Percentiles rank a stretch among this genome's conserved stretches.
Conservation (phyloP, 2,797 vertebrate species). For the Pelodytes ibericus region DNA sequence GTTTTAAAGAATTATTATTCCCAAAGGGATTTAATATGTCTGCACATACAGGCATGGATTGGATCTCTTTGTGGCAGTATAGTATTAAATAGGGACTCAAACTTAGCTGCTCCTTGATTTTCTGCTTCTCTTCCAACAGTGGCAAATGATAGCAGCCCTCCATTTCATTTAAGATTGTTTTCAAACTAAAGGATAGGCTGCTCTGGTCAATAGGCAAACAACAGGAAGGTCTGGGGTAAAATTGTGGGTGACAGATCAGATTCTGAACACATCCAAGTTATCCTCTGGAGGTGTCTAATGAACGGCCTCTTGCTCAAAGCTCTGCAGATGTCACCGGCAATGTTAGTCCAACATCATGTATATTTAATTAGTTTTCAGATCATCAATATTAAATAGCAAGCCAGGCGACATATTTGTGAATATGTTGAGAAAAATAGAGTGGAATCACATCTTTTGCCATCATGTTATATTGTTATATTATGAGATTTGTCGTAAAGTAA, state of each 20-base stretch:
- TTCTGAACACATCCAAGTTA: constrained; percentile 50
- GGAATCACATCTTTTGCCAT: constrained; percentile 34
- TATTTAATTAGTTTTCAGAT: constrained; percentile 59
- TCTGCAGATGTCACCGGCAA: constrained; percentile 41
- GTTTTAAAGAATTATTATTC: too few relatives aligned
- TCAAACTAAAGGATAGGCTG: constrained; percentile 2
- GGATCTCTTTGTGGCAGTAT: too few relatives aligned
- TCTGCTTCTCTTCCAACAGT: neutral
- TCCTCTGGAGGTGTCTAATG: constrained; percentile 32
- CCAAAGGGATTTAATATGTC: too few relatives aligned
- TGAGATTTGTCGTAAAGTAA: constrained; percentile 2
- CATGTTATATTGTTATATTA: constrained; percentile 48
- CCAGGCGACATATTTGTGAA: constrained; percentile 53
- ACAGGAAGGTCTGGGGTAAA: constrained; percentile 33
- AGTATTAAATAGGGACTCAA: too few relatives aligned
- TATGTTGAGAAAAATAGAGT: constrained; percentile 31
- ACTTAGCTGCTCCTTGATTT: neutral
- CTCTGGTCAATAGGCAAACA: constrained; percentile 45
- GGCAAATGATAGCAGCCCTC: neutral
- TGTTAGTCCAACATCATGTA: constrained; percentile 53
- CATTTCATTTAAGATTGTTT: neutral
- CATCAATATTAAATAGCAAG: constrained; percentile 56
- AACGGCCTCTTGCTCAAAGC: constrained; percentile 41
- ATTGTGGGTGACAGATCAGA: constrained; percentile 52
- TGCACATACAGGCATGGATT: too few relatives aligned